A percentile compares a stretch with the other conserved stretches of the same genome.
phyloP scores from a whole-genome alignment of 1,140 invertebrate genomes.

The Ceratitis capitata region DNA sequence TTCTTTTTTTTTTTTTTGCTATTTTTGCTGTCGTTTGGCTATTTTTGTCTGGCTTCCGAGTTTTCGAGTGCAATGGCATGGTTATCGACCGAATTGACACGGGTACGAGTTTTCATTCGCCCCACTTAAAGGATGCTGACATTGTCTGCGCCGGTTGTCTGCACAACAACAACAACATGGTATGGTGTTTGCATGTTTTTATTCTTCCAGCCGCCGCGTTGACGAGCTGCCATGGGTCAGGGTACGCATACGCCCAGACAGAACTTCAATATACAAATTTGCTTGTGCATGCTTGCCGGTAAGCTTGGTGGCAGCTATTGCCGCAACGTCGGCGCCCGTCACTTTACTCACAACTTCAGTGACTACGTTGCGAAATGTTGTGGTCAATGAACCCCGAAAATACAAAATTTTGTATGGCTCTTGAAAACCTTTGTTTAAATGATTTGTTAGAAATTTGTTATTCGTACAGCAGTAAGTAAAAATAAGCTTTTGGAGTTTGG shows the following conservation, averaged over 20 bases:
- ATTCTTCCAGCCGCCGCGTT: not conserved
- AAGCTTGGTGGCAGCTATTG: not conserved
- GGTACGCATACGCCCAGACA: slow-evolving; percentile 23
- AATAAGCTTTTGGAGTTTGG: no score
- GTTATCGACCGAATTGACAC: not conserved
- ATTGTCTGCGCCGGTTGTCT: slow-evolving; percentile 19
- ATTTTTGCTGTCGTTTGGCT: not conserved
- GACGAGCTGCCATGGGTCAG: not conserved
- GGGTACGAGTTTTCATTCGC: slow-evolving; percentile 9
- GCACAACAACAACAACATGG: no score
- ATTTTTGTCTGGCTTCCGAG: slow-evolving; percentile 23
- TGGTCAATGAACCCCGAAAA: slow-evolving; percentile 64
- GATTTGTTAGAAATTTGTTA: no score
- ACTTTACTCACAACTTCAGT: not conserved
- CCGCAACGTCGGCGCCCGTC: not conserved
- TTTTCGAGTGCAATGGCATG: slow-evolving; percentile 37
- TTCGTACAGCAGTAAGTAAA: no score
- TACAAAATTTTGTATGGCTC: slow-evolving; percentile 32
- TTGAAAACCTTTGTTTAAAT: not conserved
- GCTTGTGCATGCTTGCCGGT: not conserved
- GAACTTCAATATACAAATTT: not conserved
- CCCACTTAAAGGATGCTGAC: slow-evolving; percentile 37
- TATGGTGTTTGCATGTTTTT: slow-evolving; percentile 6
- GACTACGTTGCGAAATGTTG: not conserved
- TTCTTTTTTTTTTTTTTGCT: not conserved